Conservation (phyloP, 2,888 invertebrate genomes). For the Drosophila sordidula region DNA sequence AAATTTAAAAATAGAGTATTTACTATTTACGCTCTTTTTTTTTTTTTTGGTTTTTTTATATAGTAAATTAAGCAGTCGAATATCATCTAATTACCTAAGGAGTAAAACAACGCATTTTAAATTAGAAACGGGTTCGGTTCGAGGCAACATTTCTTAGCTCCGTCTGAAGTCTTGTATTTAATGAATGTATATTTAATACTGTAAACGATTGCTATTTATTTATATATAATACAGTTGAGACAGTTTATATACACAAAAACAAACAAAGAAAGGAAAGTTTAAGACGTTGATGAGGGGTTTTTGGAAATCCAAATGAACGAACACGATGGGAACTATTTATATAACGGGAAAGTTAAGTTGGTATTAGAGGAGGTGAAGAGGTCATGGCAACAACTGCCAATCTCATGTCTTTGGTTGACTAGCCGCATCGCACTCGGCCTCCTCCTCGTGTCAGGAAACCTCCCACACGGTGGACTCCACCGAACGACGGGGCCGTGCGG, state of each 20-base stretch:
- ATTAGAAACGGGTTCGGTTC: no score
- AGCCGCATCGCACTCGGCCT: constrained; percentile 48
- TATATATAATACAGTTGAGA: constrained; percentile 14
- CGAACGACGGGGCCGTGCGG: constrained; percentile 86
- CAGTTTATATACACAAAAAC: constrained; percentile 33
- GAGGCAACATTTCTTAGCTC: no score
- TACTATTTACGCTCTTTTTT: no score
- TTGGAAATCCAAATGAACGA: background rate
- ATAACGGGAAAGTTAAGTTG: background rate
- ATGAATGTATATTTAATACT: background rate
- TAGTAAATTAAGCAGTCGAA: no score
- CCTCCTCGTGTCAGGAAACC: constrained; percentile 85
- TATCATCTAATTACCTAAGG: no score
- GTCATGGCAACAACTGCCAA: background rate
- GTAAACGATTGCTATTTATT: constrained; percentile 7
- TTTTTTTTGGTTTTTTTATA: no score
- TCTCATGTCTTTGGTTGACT: constrained; percentile 44
- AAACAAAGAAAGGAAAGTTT: background rate
- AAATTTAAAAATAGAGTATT: no score
- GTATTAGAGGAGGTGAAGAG: constrained; percentile 14
- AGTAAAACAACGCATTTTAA: no score
- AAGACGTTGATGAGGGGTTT: background rate
- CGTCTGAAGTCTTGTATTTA: background rate
- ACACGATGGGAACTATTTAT: background rate
- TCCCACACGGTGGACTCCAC: constrained; percentile 87